Conservation (phyloP, 2,113 vertebrate genomes). For the Carassius carassius region DNA sequence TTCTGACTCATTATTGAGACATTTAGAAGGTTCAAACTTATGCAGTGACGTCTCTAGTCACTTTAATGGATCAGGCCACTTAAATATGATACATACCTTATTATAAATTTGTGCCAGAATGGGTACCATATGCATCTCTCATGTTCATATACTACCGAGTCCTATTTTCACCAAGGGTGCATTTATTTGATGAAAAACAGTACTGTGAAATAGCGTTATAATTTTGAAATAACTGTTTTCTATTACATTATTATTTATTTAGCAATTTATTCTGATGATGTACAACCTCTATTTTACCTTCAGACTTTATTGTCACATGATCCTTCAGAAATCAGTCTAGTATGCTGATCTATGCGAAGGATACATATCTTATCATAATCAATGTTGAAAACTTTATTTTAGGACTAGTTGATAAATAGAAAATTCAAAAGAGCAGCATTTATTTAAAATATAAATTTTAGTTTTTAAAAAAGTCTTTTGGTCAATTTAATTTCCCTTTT, state of each 20-base stretch:
- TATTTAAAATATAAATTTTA: neutral
- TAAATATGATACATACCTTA: neutral
- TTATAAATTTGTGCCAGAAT: neutral
- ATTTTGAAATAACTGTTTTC: neutral
- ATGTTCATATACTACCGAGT: neutral
- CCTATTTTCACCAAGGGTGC: neutral
- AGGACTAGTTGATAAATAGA: neutral
- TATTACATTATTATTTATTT: neutral
- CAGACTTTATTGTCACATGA: neutral
- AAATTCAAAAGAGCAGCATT: neutral
- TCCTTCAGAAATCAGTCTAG: neutral
- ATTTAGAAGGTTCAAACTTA: neutral
- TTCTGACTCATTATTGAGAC: slow-evolving; percentile 37
- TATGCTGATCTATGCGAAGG: neutral
- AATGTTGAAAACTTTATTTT: neutral
- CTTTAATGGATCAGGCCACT: neutral
- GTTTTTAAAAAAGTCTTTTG: neutral
- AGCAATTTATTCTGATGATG: neutral
- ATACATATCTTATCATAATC: neutral
- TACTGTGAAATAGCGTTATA: neutral
- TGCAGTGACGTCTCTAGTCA: neutral
- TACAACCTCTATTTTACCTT: neutral
- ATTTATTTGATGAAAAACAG: neutral
- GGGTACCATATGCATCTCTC: neutral
- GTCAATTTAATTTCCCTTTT: neutral